Evolutionary conservation across 2,888 invertebrate species (phyloP), one percentile per base, ranked within the genome.

Genomic region (Xanthia togata): DNA sequence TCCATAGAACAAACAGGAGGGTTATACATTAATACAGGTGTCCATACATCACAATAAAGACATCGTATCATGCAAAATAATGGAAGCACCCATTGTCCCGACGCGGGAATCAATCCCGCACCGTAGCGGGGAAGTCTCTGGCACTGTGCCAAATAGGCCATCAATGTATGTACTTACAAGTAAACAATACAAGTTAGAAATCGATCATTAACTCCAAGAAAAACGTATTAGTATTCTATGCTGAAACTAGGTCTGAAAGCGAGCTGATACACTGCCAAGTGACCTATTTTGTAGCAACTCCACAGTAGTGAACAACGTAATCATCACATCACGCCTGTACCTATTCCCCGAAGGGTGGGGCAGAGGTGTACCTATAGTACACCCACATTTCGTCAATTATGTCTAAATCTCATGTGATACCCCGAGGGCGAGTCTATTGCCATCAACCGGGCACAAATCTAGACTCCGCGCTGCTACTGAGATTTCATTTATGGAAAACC

Each of bases 91-190:
- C 31, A 81, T 81, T 80, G 81, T 81, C 47, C 53, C n/a, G 23
- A 57, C 23, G 4, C 38, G 4, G 53, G 80, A 59, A 55, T 73
- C 60, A 50, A 69, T 71, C 70, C 71, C 31, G 47, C 8, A 14
- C 38, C 69, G 12, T 41, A 80, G 8, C n/a, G 53, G 65, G 76
- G 53, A 70, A 65, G n/a, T 38, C 59, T 47, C 38, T 82, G 82
- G 78, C 85, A 41, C 38, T 17, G 6, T 8, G 82, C 82, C 82
- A 85, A 85, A 70, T 70, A 59, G 82, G 82, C 9, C 82, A 64
- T 41, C 71, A 57, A 63, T 35, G 31, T 38, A 55, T 44, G 44
- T 70, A 20, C 31, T 12, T 44, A 53, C 23, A 11, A 50, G 55
- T 55, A 60, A 59, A 62, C 82, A 85, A 70, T 77, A 76, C 47